These are phyloP conservation scores for Yponomeuta cagnagella DNA, from an alignment of 2,888 invertebrate species.

Conservation along the genomic window DNA sequence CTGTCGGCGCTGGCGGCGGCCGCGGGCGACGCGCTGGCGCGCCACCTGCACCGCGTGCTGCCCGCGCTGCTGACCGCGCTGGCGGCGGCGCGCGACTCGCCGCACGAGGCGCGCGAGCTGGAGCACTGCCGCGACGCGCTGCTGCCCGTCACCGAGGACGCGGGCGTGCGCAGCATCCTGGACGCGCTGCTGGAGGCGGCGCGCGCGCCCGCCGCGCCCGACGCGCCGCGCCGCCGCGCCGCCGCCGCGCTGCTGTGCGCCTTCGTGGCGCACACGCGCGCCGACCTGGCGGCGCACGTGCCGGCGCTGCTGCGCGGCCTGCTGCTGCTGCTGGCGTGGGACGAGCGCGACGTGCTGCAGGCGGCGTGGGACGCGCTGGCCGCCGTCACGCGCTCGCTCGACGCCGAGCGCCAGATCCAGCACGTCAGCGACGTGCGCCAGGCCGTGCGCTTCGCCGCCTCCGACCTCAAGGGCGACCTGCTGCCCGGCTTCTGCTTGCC, in stretches of 20 bases:
- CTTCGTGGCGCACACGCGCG: slow-evolving; percentile 92
- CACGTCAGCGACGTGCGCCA: slow-evolving; percentile 94
- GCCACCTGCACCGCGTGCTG: slow-evolving; percentile 93
- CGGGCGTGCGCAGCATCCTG: slow-evolving; percentile 90
- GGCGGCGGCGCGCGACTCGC: slow-evolving; percentile 79
- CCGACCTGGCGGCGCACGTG: slow-evolving; percentile 90
- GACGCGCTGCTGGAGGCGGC: slow-evolving; percentile 89
- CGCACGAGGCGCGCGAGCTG: slow-evolving; percentile 82
- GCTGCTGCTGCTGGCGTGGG: slow-evolving; percentile 88
- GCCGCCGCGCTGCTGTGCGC: slow-evolving; percentile 92
- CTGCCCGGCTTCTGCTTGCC: slow-evolving; percentile 95
- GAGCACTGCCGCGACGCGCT: slow-evolving; percentile 96
- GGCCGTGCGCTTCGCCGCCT: slow-evolving; percentile 92
- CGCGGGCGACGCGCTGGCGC: slow-evolving; percentile 93
- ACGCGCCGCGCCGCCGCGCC: slow-evolving; percentile 83
- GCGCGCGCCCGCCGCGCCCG: slow-evolving; percentile 77
- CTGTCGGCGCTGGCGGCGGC: slow-evolving; percentile 93
- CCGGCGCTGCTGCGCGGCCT: slow-evolving; percentile 92
- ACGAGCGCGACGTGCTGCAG: slow-evolving; percentile 72
- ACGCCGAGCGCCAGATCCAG: slow-evolving; percentile 87
- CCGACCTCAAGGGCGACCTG: slow-evolving; percentile 87
- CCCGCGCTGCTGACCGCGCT: slow-evolving; percentile 90
- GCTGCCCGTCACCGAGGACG: slow-evolving; percentile 91
- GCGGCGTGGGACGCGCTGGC: slow-evolving; percentile 93
- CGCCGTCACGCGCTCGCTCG: slow-evolving; percentile 92